Conservation (phyloP, 2,113 vertebrate species). For the Prionailurus viverrinus region DNA sequence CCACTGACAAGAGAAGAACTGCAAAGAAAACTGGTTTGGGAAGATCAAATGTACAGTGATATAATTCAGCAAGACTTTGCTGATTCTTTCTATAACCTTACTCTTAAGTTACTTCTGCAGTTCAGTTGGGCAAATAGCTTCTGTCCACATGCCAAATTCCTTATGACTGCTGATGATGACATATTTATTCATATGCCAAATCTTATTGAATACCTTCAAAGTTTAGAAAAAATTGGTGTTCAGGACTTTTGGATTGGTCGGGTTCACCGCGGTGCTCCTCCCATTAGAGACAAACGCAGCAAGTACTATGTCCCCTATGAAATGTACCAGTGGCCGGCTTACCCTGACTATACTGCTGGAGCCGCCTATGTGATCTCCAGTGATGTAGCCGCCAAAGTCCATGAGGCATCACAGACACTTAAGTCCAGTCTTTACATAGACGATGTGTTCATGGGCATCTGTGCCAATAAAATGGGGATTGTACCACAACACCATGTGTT, state of each 20-base stretch:
- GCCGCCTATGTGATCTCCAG: slow-evolving; percentile 94
- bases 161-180: slow-evolving; percentile 98
- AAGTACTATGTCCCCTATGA: slow-evolving; percentile 94
- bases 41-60: slow-evolving; percentile 89
- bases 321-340: slow-evolving; percentile 95
- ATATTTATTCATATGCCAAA: slow-evolving; percentile 97
- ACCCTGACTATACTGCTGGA: slow-evolving; percentile 97
- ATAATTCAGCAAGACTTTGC: slow-evolving; percentile 95
- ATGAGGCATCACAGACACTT: slow-evolving; percentile 91
- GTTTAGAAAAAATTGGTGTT: slow-evolving; percentile 85
- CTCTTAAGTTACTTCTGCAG: slow-evolving; percentile 94
- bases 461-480: slow-evolving; percentile 93
- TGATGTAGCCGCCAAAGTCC: slow-evolving; percentile 93
- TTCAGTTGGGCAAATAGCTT: slow-evolving; percentile 93
- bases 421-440: slow-evolving; percentile 96
- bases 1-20: slow-evolving; percentile 41
- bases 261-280: slow-evolving; percentile 93
- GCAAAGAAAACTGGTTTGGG: slow-evolving; percentile 87
- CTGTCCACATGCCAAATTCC: slow-evolving; percentile 93
- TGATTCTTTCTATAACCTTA: slow-evolving; percentile 97
- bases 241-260: slow-evolving; percentile 94
- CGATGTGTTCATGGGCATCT: slow-evolving; percentile 98
- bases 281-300: slow-evolving; percentile 90
- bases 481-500: slow-evolving; percentile 92
- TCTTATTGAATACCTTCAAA: slow-evolving; percentile 91